Base-by-base conservation (phyloP, 2,888 invertebrate species). In the Eupithecia dodoneata region DNA sequence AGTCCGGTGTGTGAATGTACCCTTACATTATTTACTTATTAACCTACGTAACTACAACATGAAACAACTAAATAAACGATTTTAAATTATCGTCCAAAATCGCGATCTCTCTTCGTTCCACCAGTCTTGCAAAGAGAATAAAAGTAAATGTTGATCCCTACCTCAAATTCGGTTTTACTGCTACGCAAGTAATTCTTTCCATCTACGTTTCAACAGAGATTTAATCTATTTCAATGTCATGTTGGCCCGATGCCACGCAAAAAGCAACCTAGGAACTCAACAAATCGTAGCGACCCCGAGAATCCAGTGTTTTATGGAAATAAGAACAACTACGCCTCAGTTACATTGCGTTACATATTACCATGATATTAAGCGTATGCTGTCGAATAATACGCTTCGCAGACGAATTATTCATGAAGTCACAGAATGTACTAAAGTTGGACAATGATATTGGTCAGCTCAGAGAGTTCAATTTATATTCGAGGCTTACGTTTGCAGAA, bases 221-320 rank as follows among this genome's bases (percentile, higher is more conserved):
- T 75, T 75, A 77, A 77, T 78, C 73, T 73, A 71, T 75, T 78
- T 78, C 78, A 78, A 76, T 76, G 78, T 71, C 79, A 79, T 66
- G 72, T 74, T 76, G 76, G 79, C 74, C 49, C 74, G 76, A 76
- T 76, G 79, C 79, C 79, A 76, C 74, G 73, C 70, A 79, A 79
- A 76, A 76, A 79, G 72, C 70, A 72, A 69, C 69, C 45, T 42
- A 79, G 70, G 55, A 79, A 70, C 72, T 67, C 70, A 73, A 70
- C 78, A 76, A 77, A 76, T 74, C 72, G 76, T 73, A 74, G 72
- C 69, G 79, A 81, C 76, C 79, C 79, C 76, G 75, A 77, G 65
- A 78, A 80, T 69, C 73, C 69, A 75, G 73, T 80, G 81, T 82
- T 74, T 78, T 82, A 82, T 81, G 81, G 79, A 78, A 82, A 81